Evolutionary conservation across 2,888 invertebrate species (phyloP).

Genomic region (Microctonus brassicae): DNA sequence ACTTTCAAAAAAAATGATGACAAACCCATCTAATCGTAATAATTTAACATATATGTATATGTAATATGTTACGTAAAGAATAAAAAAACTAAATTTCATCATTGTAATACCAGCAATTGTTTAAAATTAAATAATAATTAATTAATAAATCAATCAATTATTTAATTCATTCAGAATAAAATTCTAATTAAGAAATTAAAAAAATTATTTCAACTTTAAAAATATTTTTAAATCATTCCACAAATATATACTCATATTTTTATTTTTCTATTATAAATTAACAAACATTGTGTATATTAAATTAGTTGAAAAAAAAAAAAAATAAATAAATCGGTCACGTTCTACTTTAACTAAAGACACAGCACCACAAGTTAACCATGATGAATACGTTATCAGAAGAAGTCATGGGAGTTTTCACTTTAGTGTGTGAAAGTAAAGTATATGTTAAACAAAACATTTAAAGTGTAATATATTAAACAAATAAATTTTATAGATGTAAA

Average conservation of each 20-base stretch:
- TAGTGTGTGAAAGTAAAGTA: constrained; percentile 35
- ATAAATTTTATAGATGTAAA: constrained; percentile 5
- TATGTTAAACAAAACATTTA: background rate
- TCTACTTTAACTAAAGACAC: constrained; percentile 40
- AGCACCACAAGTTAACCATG: constrained; percentile 35
- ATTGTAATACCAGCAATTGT: too few species aligned
- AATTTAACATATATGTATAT: background rate
- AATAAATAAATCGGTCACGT: constrained; percentile 38
- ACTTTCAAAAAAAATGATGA: constrained; percentile 10
- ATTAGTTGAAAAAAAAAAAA: constrained; percentile 34
- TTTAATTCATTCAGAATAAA: too few species aligned
- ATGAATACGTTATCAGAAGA: constrained; percentile 45
- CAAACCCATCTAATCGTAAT: background rate
- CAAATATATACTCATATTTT: background rate
- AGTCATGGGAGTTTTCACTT: constrained; percentile 41
- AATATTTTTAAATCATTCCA: background rate
- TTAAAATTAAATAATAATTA: too few species aligned
- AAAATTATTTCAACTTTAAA: too few species aligned
- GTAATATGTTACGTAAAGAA: background rate
- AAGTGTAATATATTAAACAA: constrained; percentile 15
- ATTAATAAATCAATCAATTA: too few species aligned
- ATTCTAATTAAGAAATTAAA: too few species aligned
- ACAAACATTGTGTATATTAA: background rate
- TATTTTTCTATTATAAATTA: background rate
- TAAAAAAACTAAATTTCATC: too few species aligned